A percentile compares a stretch with the other conserved stretches of the same genome.
These are phyloP conservation scores for Notothenia rossii DNA, from an alignment of 2,113 vertebrate genomes.

Conservation along the genomic window DNA sequence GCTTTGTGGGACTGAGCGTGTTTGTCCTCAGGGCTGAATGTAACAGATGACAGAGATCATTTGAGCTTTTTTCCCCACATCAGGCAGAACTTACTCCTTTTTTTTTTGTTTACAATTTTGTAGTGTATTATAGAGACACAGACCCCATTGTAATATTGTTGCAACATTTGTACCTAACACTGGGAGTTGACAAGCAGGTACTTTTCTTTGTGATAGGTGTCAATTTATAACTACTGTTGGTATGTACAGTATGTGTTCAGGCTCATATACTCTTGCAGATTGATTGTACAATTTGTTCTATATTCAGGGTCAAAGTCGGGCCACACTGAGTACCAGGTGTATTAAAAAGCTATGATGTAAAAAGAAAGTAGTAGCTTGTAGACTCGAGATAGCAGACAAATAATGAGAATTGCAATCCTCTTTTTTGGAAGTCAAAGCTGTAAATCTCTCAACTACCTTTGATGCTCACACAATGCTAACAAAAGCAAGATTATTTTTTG, in stretches of 20 bases:
- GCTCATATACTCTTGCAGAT: background rate
- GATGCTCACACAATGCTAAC: too few species aligned
- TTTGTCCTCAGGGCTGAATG: constrained; percentile 76
- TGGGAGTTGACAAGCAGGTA: constrained; percentile 46
- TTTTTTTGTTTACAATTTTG: constrained; percentile 30
- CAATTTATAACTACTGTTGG: constrained; percentile 18
- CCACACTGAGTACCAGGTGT: constrained; percentile 4
- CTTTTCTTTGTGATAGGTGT: constrained; percentile 50
- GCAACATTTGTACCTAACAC: constrained; percentile 42
- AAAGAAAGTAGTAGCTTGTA: background rate
- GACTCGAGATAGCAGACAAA: too few species aligned
- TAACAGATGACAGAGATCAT: constrained; percentile 76
- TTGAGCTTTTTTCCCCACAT: constrained; percentile 57
- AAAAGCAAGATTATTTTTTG: too few species aligned
- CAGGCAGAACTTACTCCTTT: constrained; percentile 58
- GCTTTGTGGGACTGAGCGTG: constrained; percentile 68
- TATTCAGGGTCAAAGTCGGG: background rate
- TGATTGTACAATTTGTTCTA: background rate
- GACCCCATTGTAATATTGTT: constrained; percentile 40
- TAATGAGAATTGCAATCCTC: too few species aligned
- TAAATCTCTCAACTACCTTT: too few species aligned
- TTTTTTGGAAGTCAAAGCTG: too few species aligned
- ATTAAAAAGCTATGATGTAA: background rate
- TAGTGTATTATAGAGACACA: constrained; percentile 45
- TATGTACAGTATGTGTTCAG: background rate